Conservation (phyloP, 2,888 invertebrate species). For the Chouioia cunea region DNA sequence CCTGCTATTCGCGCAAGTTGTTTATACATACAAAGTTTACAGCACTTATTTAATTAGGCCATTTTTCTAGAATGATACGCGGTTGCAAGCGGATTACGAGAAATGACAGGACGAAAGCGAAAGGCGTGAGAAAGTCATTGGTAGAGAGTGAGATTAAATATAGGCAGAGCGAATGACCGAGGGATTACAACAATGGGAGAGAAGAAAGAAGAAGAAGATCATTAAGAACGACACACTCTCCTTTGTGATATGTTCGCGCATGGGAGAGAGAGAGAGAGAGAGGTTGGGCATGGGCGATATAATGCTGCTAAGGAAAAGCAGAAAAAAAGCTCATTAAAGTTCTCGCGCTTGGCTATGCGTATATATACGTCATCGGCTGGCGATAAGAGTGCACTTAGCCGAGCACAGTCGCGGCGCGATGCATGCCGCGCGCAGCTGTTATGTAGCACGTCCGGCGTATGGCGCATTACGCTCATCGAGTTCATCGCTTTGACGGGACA, state of each 20-base stretch:
- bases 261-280: neutral
- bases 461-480: slow-evolving; percentile 38
- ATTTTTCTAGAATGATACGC: too few relatives aligned
- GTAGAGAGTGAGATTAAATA: too few relatives aligned
- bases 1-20: slow-evolving; percentile 29
- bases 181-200: too few relatives aligned
- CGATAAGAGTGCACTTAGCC: slow-evolving; percentile 42
- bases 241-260: slow-evolving; percentile 5
- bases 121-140: too few relatives aligned
- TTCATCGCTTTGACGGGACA: slow-evolving; percentile 40
- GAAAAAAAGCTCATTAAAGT: slow-evolving; percentile 38
- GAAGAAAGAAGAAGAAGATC: too few relatives aligned
- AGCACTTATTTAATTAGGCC: slow-evolving; percentile 6
- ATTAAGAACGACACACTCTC: too few relatives aligned
- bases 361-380: slow-evolving; percentile 11
- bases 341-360: slow-evolving; percentile 3
- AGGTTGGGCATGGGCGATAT: neutral
- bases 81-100: too few relatives aligned
- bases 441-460: slow-evolving; percentile 10
- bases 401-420: slow-evolving; percentile 10
- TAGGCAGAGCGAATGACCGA: too few relatives aligned
- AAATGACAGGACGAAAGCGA: too few relatives aligned
- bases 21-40: slow-evolving; percentile 3
- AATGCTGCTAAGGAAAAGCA: slow-evolving; percentile 1
- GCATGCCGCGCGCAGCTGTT: neutral